Percentiles rank a stretch among this genome's conserved stretches.
Evolutionary conservation across 2,797 vertebrate genomes (phyloP).

Genomic region (Huso huso): DNA sequence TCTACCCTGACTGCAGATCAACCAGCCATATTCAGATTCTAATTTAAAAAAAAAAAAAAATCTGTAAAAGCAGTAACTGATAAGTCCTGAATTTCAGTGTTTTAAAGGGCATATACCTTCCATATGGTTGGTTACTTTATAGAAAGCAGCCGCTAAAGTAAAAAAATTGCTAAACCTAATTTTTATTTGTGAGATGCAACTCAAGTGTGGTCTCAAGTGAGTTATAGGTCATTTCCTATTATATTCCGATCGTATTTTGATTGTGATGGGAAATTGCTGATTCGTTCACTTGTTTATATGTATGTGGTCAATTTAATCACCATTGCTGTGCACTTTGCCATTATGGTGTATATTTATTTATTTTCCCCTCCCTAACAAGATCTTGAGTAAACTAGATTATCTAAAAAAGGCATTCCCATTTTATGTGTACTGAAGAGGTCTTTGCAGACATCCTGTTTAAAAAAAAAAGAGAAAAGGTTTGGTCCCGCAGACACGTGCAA

Average conservation of each 20-base stretch:
- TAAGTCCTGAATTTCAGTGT: constrained; percentile 46
- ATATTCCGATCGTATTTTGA: neutral
- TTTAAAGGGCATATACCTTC: constrained; percentile 53
- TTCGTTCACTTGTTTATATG: neutral
- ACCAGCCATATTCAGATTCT: constrained; percentile 4
- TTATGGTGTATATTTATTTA: neutral
- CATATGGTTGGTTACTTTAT: constrained; percentile 8
- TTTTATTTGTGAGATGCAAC: constrained; percentile 4
- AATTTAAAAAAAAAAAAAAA: constrained; percentile 17
- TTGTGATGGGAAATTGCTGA: constrained; percentile 1
- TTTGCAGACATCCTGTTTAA: constrained; percentile 29
- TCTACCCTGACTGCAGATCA: constrained; percentile 3
- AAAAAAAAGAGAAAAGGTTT: neutral
- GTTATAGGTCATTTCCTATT: neutral
- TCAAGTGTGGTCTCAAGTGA: neutral
- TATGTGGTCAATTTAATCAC: constrained; percentile 1
- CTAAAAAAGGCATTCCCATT: neutral
- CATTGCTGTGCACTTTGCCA: constrained; percentile 4
- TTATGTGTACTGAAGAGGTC: constrained; percentile 4
- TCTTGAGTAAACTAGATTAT: constrained; percentile 1
- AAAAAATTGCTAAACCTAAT: constrained; percentile 39
- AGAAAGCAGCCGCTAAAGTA: constrained; percentile 42
- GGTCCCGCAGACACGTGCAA: constrained; percentile 28
- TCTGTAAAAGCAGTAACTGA: constrained; percentile 43
- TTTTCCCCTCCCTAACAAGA: constrained; percentile 5